Base-by-base conservation (phyloP, 2,888 invertebrate species). In the Drosophila nigricruria region DNA sequence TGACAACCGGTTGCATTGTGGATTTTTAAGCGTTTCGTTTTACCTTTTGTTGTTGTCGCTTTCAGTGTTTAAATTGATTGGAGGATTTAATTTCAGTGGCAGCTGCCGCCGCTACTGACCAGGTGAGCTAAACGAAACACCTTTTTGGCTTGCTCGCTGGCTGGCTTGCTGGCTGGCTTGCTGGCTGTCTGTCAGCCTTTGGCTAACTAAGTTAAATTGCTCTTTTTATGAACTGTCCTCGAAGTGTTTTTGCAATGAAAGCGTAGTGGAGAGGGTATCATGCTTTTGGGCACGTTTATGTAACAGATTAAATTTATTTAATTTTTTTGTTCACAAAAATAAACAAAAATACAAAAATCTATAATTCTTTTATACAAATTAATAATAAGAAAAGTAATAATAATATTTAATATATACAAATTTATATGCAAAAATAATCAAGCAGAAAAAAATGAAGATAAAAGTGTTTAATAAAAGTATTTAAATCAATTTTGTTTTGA, bases 41-140 rank as follows among this genome's bases (percentile, higher is more conserved):
- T 34, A 23, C 49, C 58, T 4, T 40, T 64, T 34, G 54, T 40
- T 59, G 47, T 32, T 61, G 38, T 49, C 34, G 52, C 49, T 53
- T 62, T 63, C 54, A 50, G 73, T 69, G 77, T 77, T 88, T 70
- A 86, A 89, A 86, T 88, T 85, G 90, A 89, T 85, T 88, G 85
- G 90, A 76, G 90, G 90, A 89, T 86, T 86, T 86, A 88, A 89
- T 86, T 86, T 85, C 85, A 85, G 79, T 82, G 82, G 86, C 85
- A 85, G 90, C 90, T 89, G 85, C 82, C 66, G 73, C 49, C 49
- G 47, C 64, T 36, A 67, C 64, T 42, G 75, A 64, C 80, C 83
- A 82, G 70, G 56, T 70, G 64, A 65, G 50, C 64, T 66, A 56
- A 77, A 34, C 70, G 64, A 68, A 62, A 71, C 78, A 77, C 81